Evolutionary conservation across 1,140 invertebrate genomes (phyloP).

Genomic region (Sweltsa coloradensis): DNA sequence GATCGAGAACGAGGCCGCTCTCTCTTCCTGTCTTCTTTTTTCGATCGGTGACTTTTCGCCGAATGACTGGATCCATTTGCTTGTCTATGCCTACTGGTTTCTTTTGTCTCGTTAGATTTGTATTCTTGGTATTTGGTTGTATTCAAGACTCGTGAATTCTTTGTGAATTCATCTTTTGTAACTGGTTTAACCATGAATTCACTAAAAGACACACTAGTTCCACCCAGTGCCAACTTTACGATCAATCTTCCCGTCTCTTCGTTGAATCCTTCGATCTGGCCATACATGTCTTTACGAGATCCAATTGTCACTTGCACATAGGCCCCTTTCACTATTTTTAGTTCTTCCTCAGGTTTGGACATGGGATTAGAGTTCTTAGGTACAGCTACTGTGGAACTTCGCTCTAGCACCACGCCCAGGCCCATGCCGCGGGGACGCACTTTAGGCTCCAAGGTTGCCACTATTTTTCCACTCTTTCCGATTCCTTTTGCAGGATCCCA

Average conservation of each 20-base stretch:
- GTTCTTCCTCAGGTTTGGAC: constrained; percentile 42
- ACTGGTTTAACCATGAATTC: constrained; percentile 67
- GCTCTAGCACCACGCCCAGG: constrained; percentile 68
- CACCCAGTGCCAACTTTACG: constrained; percentile 61
- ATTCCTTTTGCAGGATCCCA: constrained; percentile 71
- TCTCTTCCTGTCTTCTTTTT: no score
- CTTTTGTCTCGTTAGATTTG: no score
- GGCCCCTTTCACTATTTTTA: constrained; percentile 50
- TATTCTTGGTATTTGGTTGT: not conserved
- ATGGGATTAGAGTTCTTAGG: constrained; percentile 29
- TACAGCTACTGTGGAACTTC: constrained; percentile 31
- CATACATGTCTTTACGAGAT: constrained; percentile 64
- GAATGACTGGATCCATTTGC: no score
- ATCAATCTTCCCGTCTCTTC: constrained; percentile 70
- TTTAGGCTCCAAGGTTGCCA: constrained; percentile 39
- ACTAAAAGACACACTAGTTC: constrained; percentile 53
- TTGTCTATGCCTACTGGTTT: no score
- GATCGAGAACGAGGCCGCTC: no score
- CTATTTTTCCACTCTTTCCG: constrained; percentile 41
- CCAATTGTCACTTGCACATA: constrained; percentile 59
- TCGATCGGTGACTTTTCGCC: no score
- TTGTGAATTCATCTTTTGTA: constrained; percentile 60
- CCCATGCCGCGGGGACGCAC: constrained; percentile 82
- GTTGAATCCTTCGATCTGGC: constrained; percentile 72
- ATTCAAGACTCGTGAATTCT: constrained; percentile 65